Evolutionary conservation across 2,888 invertebrate genomes (phyloP).

Genomic region (Epinotia bilunana): DNA sequence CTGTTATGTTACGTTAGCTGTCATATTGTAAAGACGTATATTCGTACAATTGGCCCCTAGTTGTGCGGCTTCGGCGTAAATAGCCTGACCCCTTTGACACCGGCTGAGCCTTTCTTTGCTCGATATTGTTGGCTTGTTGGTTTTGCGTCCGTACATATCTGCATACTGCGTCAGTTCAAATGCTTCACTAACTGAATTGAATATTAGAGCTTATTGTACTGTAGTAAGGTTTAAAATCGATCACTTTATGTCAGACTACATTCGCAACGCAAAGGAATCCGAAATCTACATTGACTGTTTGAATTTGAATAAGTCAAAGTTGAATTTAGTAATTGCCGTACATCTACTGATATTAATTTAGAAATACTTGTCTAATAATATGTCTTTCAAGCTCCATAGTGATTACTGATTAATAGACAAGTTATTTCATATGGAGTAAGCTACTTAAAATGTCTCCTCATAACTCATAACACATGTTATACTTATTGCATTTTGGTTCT

Average conservation of each 20-base stretch:
- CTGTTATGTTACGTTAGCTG: neutral
- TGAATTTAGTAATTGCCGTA: neutral
- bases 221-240: neutral
- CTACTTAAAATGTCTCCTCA: no score
- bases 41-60: constrained; percentile 4
- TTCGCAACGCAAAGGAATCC: neutral
- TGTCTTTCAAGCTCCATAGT: no score
- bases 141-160: constrained; percentile 8
- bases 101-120: constrained; percentile 33
- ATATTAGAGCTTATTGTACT: neutral
- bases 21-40: neutral
- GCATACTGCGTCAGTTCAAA: constrained; percentile 4
- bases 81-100: constrained; percentile 31
- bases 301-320: constrained; percentile 1
- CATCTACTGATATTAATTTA: neutral
- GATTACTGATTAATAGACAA: no score
- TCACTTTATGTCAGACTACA: neutral
- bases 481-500: no score
- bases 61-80: constrained; percentile 23
- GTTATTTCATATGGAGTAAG: no score
- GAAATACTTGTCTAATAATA: no score
- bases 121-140: constrained; percentile 13
- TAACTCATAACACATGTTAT: no score
- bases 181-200: neutral
- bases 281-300: neutral